Percentiles rank a stretch among this genome's conserved stretches.
phyloP scores from a whole-genome alignment of 2,797 vertebrate species.

The Enteromius viviparus region DNA sequence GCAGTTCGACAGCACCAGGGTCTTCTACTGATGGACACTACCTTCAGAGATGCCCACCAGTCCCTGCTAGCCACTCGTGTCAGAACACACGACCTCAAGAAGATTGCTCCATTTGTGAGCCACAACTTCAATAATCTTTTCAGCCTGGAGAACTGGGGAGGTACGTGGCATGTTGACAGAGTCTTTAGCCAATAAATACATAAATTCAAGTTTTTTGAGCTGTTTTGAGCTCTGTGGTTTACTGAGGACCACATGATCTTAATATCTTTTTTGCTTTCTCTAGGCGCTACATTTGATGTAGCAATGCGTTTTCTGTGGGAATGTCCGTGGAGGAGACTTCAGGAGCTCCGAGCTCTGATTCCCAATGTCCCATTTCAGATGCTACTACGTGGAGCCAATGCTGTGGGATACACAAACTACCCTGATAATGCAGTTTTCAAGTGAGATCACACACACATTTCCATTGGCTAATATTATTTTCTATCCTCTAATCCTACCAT shows the following conservation, averaged over 20 bases:
- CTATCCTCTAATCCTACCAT: not conserved
- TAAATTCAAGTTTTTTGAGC: not conserved
- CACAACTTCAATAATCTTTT: conserved; percentile 88
- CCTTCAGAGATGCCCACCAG: conserved; percentile 95
- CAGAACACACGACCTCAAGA: conserved; percentile 91
- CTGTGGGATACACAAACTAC: conserved; percentile 95
- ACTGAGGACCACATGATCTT: conserved; percentile 13
- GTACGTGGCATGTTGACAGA: conserved; percentile 69
- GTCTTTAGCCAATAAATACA: not conserved
- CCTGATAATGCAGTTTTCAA: conserved; percentile 88
- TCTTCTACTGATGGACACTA: conserved; percentile 92
- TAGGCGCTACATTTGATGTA: conserved; percentile 94
- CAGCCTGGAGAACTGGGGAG: conserved; percentile 96
- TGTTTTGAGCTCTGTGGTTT: not conserved
- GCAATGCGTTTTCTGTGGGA: conserved; percentile 95
- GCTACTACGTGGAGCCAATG: conserved; percentile 92
- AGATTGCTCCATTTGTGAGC: conserved; percentile 87
- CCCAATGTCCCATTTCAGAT: conserved; percentile 97
- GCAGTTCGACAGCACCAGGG: conserved; percentile 84
- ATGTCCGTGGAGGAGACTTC: conserved; percentile 92
- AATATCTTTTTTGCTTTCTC: conserved; percentile 11
- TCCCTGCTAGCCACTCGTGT: conserved; percentile 92
- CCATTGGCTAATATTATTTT: not conserved
- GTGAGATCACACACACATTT: conserved; percentile 63
- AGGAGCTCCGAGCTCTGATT: conserved; percentile 88